phyloP scores from a whole-genome alignment of 2,888 invertebrate species.

The Drosophila anomalata region DNA sequence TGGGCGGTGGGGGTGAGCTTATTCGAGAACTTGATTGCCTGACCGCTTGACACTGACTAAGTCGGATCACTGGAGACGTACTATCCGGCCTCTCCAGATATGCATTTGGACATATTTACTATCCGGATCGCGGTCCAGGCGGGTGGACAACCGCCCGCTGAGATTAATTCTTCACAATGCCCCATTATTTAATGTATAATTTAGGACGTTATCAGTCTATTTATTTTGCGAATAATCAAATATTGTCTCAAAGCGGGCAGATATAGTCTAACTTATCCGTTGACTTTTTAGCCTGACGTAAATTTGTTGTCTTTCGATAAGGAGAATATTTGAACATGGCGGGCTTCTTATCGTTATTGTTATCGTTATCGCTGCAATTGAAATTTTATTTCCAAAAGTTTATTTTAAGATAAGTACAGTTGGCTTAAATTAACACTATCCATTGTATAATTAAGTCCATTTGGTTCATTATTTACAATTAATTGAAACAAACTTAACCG shows the following conservation, averaged over 20 bases:
- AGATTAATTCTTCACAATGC: slow-evolving; percentile 58
- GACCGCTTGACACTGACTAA: slow-evolving; percentile 64
- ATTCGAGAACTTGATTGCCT: slow-evolving; percentile 50
- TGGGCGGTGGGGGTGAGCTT: slow-evolving; percentile 8
- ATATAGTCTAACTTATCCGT: slow-evolving; percentile 1
- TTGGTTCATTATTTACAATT: no score
- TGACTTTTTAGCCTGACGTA: not conserved
- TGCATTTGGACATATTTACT: slow-evolving; percentile 70
- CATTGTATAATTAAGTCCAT: no score
- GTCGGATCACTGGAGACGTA: slow-evolving; percentile 18
- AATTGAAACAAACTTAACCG: not conserved
- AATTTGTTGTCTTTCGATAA: not conserved
- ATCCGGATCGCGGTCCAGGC: slow-evolving; percentile 35
- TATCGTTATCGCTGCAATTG: not conserved
- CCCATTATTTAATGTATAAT: slow-evolving; percentile 35
- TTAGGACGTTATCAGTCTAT: slow-evolving; percentile 41
- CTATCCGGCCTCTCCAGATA: slow-evolving; percentile 49
- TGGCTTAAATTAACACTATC: not conserved
- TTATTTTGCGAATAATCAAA: slow-evolving; percentile 43
- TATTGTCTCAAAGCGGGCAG: slow-evolving; percentile 19
- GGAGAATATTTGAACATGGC: not conserved
- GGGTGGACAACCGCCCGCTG: slow-evolving; percentile 31
- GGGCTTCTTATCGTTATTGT: not conserved
- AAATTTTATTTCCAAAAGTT: not conserved
- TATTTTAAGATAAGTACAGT: not conserved